Base-by-base conservation (phyloP, 2,113 vertebrate genomes). In the Austrofundulus limnaeus region DNA sequence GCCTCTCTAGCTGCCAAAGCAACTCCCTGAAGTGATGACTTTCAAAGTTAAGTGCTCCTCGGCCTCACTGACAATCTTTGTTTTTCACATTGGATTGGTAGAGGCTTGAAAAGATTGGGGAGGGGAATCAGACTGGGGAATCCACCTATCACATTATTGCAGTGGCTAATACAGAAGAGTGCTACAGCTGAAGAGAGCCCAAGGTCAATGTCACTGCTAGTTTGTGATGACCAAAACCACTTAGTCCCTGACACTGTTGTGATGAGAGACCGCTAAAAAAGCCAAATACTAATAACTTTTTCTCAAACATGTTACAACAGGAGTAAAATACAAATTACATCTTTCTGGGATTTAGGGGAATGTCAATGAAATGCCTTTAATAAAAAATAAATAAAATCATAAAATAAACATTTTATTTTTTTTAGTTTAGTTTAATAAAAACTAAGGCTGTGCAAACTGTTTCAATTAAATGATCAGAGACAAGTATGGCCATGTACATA, bases 121-220 rank as follows among this genome's bases (percentile, higher is more conserved):
- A 47, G 43, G 66, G 46, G 57, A 49, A 66, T 68, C 43, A 38
- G 54, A 37, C 46, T 17, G 31, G 55, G 66, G 66, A 70, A 68
- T 67, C 69, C 69, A 79, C 59, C 70, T 65, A 69, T 75, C 31
- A 52, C 55, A 70, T 72, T 46, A 68, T 64, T 13, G 20, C 19
- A 24, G 53, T 4, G 42, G 28, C 63, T 74, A 81, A 76, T 66
- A 74, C 42, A 65, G 66, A 62, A 23, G 56, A 58, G 58, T 56
- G 60, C 48, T 66, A 38, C 48, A 24, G 80, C 63, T 56, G 66
- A 13, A 20, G 68, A 53, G 70, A 53, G 41, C 52, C 61, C 64
- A 80, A 75, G 70, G 75, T 81, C 80, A 82, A 49, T 70, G 70
- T 65, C 70, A 48, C 70, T 55, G 59, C 62, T 79, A 60, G 59